Percentiles rank a stretch among this genome's conserved stretches.
These are phyloP conservation scores for Miltochrista miniata DNA, from an alignment of 2,888 invertebrate species.

Conservation along the genomic window DNA sequence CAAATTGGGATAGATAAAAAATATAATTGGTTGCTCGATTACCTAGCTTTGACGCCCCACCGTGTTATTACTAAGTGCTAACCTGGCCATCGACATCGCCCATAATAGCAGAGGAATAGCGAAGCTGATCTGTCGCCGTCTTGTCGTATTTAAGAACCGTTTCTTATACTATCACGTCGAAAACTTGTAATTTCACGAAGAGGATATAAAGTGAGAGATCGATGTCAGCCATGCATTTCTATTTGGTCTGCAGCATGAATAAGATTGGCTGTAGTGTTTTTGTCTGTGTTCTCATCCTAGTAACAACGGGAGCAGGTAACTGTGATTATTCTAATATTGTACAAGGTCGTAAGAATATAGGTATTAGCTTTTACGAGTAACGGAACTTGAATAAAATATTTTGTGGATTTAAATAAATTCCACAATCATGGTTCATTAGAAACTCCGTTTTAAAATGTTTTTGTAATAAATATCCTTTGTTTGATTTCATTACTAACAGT, in stretches of 20 bases:
- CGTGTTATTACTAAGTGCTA: slow-evolving; percentile 35
- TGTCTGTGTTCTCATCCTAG: slow-evolving; percentile 32
- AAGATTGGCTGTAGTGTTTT: slow-evolving; percentile 38
- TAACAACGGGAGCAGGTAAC: slow-evolving; percentile 44
- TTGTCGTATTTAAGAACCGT: slow-evolving; percentile 61
- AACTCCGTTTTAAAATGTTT: not conserved
- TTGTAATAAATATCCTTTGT: not conserved
- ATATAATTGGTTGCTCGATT: slow-evolving; percentile 48
- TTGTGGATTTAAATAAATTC: not conserved
- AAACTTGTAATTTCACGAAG: slow-evolving; percentile 57
- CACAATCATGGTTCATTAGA: too few species aligned
- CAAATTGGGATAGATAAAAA: slow-evolving; percentile 26
- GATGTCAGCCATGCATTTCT: slow-evolving; percentile 55
- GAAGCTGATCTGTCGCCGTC: slow-evolving; percentile 51
- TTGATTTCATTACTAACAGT: not conserved
- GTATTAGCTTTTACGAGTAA: not conserved
- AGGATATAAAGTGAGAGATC: slow-evolving; percentile 61
- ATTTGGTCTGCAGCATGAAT: slow-evolving; percentile 53
- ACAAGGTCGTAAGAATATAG: not conserved
- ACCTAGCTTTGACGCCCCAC: slow-evolving; percentile 18
- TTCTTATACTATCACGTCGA: slow-evolving; percentile 49
- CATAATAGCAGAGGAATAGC: slow-evolving; percentile 60
- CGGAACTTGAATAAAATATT: not conserved
- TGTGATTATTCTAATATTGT: slow-evolving; percentile 17
- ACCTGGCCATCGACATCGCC: slow-evolving; percentile 26